Conservation (phyloP, 2,113 vertebrate genomes). For the Otocyon megalotis region DNA sequence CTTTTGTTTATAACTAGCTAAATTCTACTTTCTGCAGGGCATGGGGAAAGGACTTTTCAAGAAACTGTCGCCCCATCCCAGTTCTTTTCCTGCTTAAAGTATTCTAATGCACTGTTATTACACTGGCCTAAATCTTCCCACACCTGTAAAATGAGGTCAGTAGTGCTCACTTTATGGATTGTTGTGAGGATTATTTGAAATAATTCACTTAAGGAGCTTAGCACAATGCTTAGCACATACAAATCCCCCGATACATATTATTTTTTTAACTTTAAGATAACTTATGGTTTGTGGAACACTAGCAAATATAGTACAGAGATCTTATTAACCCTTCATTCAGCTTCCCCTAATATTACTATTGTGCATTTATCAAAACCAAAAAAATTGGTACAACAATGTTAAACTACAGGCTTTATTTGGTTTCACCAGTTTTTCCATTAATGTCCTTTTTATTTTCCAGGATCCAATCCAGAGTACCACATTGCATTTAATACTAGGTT, state of each 20-base stretch:
- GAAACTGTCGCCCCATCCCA: neutral
- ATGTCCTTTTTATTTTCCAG: neutral
- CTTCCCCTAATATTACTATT: neutral
- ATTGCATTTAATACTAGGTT: neutral
- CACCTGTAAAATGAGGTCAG: neutral
- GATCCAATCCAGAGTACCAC: neutral
- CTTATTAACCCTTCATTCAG: neutral
- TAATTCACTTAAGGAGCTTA: neutral
- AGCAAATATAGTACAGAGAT: neutral
- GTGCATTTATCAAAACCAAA: neutral
- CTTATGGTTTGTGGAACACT: neutral
- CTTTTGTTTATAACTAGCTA: neutral
- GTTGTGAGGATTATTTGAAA: neutral
- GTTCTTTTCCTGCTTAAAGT: neutral
- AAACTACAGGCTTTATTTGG: neutral
- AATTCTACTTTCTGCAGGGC: neutral
- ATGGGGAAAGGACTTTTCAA: neutral
- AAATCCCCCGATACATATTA: neutral
- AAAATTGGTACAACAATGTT: neutral
- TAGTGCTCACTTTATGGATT: neutral
- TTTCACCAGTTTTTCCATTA: neutral
- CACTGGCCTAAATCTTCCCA: neutral
- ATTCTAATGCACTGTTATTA: neutral
- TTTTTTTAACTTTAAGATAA: neutral
- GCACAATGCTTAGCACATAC: neutral